A percentile compares a stretch with the other conserved stretches of the same genome.
phyloP scores from a whole-genome alignment of 1,140 invertebrate species.

The Whitmania pigra region DNA sequence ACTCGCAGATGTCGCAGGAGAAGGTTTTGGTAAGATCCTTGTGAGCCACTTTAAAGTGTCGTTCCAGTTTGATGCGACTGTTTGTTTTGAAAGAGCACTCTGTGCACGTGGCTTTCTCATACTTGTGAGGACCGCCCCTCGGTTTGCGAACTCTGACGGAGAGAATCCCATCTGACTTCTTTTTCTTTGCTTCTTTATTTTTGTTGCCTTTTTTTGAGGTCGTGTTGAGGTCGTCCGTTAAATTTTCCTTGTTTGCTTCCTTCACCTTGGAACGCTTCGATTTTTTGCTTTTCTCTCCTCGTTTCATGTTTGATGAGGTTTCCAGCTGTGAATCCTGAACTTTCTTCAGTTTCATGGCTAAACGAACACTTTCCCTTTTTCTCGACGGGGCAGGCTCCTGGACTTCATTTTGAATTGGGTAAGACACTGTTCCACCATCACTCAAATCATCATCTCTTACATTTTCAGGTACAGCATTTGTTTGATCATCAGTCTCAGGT shows the following conservation, averaged over 20 bases:
- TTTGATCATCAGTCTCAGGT: not conserved
- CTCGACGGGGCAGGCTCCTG: not conserved
- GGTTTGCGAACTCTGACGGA: not conserved
- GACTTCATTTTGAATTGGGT: not conserved
- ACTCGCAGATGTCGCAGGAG: conserved; percentile 52
- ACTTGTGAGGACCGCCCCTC: not conserved
- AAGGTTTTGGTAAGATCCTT: conserved; percentile 48
- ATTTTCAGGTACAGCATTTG: not conserved
- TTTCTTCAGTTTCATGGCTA: not conserved
- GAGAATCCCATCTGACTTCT: not conserved
- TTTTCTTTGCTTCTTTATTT: conserved; percentile 2
- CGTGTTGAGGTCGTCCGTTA: not conserved
- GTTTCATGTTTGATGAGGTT: conserved; percentile 7
- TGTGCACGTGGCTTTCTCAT: conserved; percentile 41
- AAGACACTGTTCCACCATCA: not conserved
- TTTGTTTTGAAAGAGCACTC: conserved; percentile 46
- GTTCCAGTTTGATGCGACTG: conserved; percentile 43
- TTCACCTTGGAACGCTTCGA: conserved; percentile 29
- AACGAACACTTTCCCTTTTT: conserved; percentile 22
- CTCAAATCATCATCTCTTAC: not conserved
- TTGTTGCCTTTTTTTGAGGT: not conserved
- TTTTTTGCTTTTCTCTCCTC: conserved; percentile 25
- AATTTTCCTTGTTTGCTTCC: conserved; percentile 1
- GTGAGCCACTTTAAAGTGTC: conserved; percentile 47
- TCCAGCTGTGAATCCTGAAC: conserved; percentile 1